Base-by-base conservation (phyloP, 2,113 vertebrate species). In the Psammodynastes pulverulentus region DNA sequence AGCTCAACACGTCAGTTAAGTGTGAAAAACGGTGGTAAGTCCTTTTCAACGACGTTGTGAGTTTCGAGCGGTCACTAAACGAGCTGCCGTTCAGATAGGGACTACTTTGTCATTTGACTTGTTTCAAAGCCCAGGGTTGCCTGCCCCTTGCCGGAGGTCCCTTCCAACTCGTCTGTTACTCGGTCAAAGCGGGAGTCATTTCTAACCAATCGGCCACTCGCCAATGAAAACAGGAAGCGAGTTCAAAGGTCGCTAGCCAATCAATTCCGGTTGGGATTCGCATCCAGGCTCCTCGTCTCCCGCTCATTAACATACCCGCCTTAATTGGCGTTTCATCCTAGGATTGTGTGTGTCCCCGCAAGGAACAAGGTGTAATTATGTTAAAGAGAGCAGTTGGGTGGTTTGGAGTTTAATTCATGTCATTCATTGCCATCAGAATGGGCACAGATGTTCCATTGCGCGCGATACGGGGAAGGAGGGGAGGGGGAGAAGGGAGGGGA, bases 331-430 rank as follows among this genome's bases (percentile, higher is more conserved):
- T 97, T 98, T 98, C 97, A 97, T 97, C 97, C 95, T 93, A 54
- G 91, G 97, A 97, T 97, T 98, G 98, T 98, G 96, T 98, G 98
- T 98, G 96, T 97, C 97, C 96, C 96, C 88, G 95, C 95, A 96
- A 95, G 9, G 96, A 97, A 97, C 96, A 97, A 97, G 97, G 98
- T 97, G 97, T 97, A 98, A 98, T 98, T 97, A 98, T 96, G 96
- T 96, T 96, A 95, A 97, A 96, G 95, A 96, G 96, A 95, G 96
- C 95, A 86, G 96, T 97, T 97, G 94, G 93, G 93, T 54, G 8
- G 23, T 96, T 94, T 95, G 93, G 15, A 5, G 91, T 92, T 94
- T 93, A 95, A 97, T 97, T 96, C 97, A 90, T 96, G 96, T 95
- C 97, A 97, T 97, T 98, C 97, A 97, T 95, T 93, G 90, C n/a